Evolutionary conservation across 2,888 invertebrate species (phyloP).

Genomic region (Diogma glabrata): DNA sequence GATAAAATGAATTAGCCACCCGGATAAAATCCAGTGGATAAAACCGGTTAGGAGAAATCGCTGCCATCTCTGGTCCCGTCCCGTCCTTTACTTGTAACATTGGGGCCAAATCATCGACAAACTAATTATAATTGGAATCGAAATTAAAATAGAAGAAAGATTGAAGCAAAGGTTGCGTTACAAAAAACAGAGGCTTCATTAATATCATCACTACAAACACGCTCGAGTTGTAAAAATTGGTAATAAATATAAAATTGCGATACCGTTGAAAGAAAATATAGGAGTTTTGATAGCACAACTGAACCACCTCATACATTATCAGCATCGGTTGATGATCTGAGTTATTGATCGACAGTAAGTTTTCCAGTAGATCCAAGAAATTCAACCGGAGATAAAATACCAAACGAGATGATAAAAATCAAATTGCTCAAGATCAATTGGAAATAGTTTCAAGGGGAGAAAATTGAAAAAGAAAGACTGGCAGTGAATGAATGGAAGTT

Average conservation of each 20-base stretch:
- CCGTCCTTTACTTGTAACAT: no score
- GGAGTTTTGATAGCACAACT: neutral
- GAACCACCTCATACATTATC: neutral
- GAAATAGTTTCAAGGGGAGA: no score
- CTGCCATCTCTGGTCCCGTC: no score
- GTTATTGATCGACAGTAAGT: neutral
- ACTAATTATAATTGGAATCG: slow-evolving; percentile 1
- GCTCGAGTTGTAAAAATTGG: slow-evolving; percentile 29
- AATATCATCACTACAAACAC: neutral
- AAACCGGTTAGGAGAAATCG: no score
- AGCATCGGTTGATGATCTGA: neutral
- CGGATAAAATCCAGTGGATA: no score
- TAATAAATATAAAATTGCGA: slow-evolving; percentile 36
- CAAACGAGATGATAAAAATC: slow-evolving; percentile 25
- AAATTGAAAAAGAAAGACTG: no score
- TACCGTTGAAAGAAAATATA: slow-evolving; percentile 14
- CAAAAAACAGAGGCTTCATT: no score
- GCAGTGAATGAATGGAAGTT: no score
- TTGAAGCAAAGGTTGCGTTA: no score
- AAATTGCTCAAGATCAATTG: slow-evolving; percentile 15
- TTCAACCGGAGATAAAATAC: slow-evolving; percentile 25
- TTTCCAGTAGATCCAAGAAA: slow-evolving; percentile 21
- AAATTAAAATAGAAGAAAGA: neutral
- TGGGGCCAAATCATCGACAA: slow-evolving; percentile 7
- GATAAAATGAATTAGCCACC: no score